Evolutionary conservation across 2,888 invertebrate species (phyloP).

Genomic region (Mystacides longicornis): DNA sequence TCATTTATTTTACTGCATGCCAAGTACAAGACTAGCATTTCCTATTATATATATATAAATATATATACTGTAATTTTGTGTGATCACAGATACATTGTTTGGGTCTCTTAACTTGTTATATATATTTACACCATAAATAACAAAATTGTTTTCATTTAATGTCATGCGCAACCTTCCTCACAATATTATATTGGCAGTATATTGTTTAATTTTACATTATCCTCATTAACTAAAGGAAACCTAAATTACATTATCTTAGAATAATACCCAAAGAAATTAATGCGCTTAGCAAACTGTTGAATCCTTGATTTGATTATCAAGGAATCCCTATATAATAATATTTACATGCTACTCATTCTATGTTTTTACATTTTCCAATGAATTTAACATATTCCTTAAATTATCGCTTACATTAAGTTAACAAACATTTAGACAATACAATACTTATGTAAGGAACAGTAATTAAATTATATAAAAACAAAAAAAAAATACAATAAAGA

Average conservation of each 20-base stretch:
- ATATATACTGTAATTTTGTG: too few species aligned
- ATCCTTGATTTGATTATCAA: neutral
- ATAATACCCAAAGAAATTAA: constrained; percentile 1
- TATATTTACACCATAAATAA: too few species aligned
- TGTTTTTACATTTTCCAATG: neutral
- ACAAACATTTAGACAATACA: neutral
- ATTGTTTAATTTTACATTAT: too few species aligned
- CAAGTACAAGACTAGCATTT: too few species aligned
- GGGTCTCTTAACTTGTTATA: too few species aligned
- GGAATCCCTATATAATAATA: neutral
- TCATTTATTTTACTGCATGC: too few species aligned
- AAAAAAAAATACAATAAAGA: neutral
- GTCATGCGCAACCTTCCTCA: neutral
- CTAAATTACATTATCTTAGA: neutral
- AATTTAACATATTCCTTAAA: neutral
- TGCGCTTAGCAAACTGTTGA: neutral
- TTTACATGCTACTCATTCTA: neutral
- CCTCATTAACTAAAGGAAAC: neutral
- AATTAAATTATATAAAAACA: neutral
- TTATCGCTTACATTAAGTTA: neutral
- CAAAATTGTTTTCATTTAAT: too few species aligned
- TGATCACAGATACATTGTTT: too few species aligned
- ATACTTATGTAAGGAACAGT: neutral
- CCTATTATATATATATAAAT: too few species aligned
- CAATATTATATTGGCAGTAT: neutral